phyloP scores from a whole-genome alignment of 2,113 vertebrate species.

The Aythya baeri region DNA sequence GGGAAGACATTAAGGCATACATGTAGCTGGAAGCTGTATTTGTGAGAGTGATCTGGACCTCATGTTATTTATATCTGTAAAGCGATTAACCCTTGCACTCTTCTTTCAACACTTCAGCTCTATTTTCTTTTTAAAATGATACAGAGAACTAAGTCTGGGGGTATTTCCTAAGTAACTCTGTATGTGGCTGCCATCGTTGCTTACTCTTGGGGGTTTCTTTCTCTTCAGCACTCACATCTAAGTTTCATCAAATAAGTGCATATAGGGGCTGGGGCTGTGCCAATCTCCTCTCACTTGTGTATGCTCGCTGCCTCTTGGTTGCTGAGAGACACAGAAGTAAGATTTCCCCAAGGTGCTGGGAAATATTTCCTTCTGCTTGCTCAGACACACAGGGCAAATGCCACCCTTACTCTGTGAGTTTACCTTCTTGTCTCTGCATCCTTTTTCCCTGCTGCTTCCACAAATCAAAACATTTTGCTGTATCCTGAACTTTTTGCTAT shows the following conservation, averaged over 20 bases:
- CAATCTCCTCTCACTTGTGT: not conserved
- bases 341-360: not conserved
- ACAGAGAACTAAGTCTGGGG: not conserved
- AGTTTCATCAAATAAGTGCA: not conserved
- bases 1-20: not conserved
- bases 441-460: not conserved
- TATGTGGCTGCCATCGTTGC: not conserved
- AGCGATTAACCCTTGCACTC: not conserved
- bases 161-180: not conserved
- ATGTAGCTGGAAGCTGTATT: not conserved
- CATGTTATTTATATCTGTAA: not conserved
- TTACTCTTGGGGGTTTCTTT: not conserved
- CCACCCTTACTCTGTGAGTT: not conserved
- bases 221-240: not conserved
- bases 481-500: not conserved
- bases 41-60: not conserved
- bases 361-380: not conserved
- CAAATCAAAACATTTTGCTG: not conserved
- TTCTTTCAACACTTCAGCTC: not conserved
- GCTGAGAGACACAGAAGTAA: not conserved
- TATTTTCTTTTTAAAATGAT: not conserved
- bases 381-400: not conserved
- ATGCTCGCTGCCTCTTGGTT: not conserved
- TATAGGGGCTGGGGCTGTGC: not conserved
- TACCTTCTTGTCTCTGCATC: not conserved